Conservation (phyloP, 2,888 invertebrate genomes). For the Elmis aenea region DNA sequence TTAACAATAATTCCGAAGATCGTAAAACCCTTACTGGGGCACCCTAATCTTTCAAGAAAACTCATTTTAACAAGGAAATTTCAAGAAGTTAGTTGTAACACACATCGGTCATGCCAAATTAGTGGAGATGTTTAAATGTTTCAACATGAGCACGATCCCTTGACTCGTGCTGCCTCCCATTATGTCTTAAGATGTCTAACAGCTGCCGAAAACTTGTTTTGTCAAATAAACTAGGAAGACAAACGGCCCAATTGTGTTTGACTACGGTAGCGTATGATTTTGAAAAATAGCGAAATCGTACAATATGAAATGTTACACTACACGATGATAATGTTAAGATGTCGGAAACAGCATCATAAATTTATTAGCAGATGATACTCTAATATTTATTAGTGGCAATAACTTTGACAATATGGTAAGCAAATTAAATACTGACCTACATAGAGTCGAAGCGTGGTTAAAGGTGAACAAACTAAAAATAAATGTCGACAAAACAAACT, state of each 20-base stretch:
- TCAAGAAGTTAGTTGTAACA: constrained; percentile 12
- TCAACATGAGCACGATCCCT: constrained; percentile 18
- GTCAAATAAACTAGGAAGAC: constrained; percentile 2
- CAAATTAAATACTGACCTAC: too few species aligned
- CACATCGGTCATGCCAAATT: constrained; percentile 21
- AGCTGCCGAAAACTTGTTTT: constrained; percentile 17
- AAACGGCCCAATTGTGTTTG: not conserved
- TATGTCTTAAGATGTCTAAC: constrained; percentile 22
- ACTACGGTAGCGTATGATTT: not conserved
- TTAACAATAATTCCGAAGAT: too few species aligned
- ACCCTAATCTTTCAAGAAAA: constrained; percentile 5
- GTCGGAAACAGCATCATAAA: too few species aligned
- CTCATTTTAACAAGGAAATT: not conserved
- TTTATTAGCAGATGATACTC: too few species aligned
- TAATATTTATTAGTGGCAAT: too few species aligned
- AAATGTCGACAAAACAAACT: too few species aligned
- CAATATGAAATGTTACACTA: too few species aligned
- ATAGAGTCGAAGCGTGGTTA: too few species aligned
- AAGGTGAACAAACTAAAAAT: too few species aligned
- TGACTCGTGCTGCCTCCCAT: constrained; percentile 29
- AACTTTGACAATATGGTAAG: too few species aligned
- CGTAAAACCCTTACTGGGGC: too few species aligned
- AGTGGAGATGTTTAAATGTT: constrained; percentile 20
- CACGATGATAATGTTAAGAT: too few species aligned
- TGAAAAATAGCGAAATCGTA: constrained; percentile 12